Evolutionary conservation across 2,113 vertebrate genomes (phyloP), one percentile per base, ranked within the genome.

Genomic region (Hypanus sabinus): DNA sequence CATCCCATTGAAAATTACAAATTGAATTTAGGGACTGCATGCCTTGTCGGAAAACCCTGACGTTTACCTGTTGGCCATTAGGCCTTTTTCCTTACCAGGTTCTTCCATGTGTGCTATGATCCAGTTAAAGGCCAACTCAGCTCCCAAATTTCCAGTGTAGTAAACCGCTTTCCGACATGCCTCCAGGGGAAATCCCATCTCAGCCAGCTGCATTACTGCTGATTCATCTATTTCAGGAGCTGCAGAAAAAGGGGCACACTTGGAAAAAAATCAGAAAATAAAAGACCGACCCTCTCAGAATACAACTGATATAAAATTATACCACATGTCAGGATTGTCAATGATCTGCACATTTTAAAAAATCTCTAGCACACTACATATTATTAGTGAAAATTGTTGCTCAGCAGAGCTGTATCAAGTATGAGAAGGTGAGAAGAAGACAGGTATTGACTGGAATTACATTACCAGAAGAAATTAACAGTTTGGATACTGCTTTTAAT

Each of bases 31-130:
- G 3, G 46, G 6, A 73, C 22, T 36, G 22, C 2, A 46, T 1
- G 0, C 10, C 33, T 93, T 12, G 11, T 46, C 36, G 73, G 55
- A 46, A 93, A 93, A 93, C 75, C 57, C 0, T 4, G 60, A 94
- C 22, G 1, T 16, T 55, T 0, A 5, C 22, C 2, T 65, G 33
- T 94, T 65, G 85, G 12, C 30, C 62, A 60, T n/a, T 55, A 30
- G 83, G 24, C n/a, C 60, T 4, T 4, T 12, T 65, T 60, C 60
- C 97, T 96, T 96, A 99, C 99, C 99, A 88, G 99, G 98, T 94
- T 99, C 99, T 95, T 99, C 99, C 99, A 99, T 99, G 95, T 99
- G 99, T n/a, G 98, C 97, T 95, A 99, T 98, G 95, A 99, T 98
- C 99, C 99, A 99, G 97, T 99, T 99, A 96, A 99, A 99, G 95